A percentile compares a stretch with the other conserved stretches of the same genome.
Conservation (phyloP, 2,888 invertebrate species). For the Pheosia gnoma region DNA sequence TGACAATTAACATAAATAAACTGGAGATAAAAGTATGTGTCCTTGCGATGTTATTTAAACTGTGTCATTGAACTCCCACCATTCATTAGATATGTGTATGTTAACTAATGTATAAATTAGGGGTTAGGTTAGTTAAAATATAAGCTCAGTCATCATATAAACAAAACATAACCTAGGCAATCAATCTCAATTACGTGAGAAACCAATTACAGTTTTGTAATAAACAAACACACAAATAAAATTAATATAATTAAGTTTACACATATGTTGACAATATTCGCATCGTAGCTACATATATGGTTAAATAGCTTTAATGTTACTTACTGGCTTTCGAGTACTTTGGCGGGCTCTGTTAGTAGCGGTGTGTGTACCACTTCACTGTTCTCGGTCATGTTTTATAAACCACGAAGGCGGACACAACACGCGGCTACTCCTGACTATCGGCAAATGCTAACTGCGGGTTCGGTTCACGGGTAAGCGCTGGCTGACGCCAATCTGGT, state of each 20-base stretch:
- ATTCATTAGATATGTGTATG: background rate
- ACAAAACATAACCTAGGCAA: too few relatives aligned
- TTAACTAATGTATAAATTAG: too few relatives aligned
- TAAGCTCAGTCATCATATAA: too few relatives aligned
- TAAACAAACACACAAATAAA: background rate
- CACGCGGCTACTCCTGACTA: background rate
- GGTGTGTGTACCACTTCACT: slow-evolving; percentile 3
- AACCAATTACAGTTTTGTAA: background rate
- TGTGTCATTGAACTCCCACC: background rate
- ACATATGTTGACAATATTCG: too few relatives aligned
- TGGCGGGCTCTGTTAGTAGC: background rate
- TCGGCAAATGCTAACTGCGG: background rate
- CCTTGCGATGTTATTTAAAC: background rate
- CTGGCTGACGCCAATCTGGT: background rate
- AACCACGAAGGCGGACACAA: background rate
- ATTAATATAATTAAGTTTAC: background rate
- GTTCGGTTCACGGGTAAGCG: background rate
- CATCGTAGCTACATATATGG: background rate
- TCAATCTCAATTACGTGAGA: too few relatives aligned
- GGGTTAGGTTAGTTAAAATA: too few relatives aligned
- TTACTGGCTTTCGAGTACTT: background rate
- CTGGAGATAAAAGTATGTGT: background rate
- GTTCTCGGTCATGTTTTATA: slow-evolving; percentile 6
- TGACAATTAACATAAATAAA: background rate
- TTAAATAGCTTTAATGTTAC: background rate